phyloP scores from a whole-genome alignment of 2,888 invertebrate genomes.

The Epinotia brunnichana region DNA sequence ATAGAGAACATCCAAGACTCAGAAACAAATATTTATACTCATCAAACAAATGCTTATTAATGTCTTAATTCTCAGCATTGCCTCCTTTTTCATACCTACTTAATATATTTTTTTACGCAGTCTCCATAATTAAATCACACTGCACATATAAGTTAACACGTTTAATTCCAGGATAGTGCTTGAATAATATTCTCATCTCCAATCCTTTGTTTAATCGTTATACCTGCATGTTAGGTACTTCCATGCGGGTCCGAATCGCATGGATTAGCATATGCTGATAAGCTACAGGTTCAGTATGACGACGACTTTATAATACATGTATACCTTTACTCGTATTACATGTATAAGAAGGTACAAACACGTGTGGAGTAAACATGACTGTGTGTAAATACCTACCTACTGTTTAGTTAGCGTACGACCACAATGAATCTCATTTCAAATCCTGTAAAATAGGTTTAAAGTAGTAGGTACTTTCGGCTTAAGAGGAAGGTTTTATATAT shows the following conservation, averaged over 20 bases:
- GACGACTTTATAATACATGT: neutral
- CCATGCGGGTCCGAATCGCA: constrained; percentile 35
- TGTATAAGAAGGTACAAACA: neutral
- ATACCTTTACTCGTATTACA: neutral
- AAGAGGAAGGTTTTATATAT: too few relatives aligned
- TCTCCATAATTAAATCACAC: neutral
- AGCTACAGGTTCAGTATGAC: constrained; percentile 5
- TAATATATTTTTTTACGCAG: neutral
- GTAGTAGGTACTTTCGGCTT: too few relatives aligned
- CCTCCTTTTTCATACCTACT: too few relatives aligned
- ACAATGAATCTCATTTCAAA: too few relatives aligned
- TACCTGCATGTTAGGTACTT: constrained; percentile 10
- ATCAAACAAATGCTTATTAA: too few relatives aligned
- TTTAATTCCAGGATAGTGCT: neutral
- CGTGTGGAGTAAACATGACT: neutral
- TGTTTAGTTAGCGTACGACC: too few relatives aligned
- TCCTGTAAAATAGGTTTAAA: too few relatives aligned
- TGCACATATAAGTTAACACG: neutral
- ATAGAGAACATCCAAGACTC: too few relatives aligned
- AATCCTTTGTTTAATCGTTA: constrained; percentile 25
- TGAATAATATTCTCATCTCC: constrained; percentile 1
- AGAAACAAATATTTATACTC: too few relatives aligned
- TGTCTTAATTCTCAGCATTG: too few relatives aligned
- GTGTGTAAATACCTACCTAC: neutral
- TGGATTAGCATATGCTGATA: constrained; percentile 37